Evolutionary conservation across 2,797 vertebrate genomes (phyloP).

Genomic region (Gallinago nigripennis): DNA sequence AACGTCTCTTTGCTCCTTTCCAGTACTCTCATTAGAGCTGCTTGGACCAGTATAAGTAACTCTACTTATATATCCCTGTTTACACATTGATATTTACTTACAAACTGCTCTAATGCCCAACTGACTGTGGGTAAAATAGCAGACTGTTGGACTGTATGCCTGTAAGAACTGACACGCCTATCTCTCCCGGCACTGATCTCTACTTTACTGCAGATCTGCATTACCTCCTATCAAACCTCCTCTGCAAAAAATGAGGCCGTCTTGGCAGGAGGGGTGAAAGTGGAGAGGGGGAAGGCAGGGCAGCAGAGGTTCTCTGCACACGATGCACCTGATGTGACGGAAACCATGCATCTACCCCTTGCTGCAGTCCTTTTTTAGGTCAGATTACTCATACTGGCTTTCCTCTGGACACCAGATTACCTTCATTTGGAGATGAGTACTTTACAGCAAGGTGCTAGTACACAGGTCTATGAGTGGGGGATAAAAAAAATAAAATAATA

Average conservation of each 20-base stretch:
- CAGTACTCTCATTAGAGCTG: neutral
- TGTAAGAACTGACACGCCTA: neutral
- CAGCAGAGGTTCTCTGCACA: neutral
- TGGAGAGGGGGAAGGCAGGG: neutral
- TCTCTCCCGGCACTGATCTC: neutral
- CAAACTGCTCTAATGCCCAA: neutral
- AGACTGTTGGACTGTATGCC: neutral
- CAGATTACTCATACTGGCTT: neutral
- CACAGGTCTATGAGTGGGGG: rapidly evolving
- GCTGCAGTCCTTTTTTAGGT: neutral
- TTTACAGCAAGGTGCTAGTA: neutral
- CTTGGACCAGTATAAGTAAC: neutral
- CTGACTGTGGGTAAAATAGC: neutral
- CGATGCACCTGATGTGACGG: neutral
- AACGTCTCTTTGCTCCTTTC: neutral
- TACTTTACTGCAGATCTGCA: neutral
- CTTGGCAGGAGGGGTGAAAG: neutral
- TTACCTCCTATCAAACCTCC: neutral
- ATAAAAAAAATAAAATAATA: neutral
- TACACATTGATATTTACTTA: neutral
- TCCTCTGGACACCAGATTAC: neutral
- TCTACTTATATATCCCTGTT: neutral
- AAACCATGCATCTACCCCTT: rapidly evolving
- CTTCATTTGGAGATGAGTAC: neutral
- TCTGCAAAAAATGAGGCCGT: neutral